These are phyloP conservation scores for Adelphocoris suturalis DNA, from an alignment of 2,888 invertebrate species.

Conservation along the genomic window DNA sequence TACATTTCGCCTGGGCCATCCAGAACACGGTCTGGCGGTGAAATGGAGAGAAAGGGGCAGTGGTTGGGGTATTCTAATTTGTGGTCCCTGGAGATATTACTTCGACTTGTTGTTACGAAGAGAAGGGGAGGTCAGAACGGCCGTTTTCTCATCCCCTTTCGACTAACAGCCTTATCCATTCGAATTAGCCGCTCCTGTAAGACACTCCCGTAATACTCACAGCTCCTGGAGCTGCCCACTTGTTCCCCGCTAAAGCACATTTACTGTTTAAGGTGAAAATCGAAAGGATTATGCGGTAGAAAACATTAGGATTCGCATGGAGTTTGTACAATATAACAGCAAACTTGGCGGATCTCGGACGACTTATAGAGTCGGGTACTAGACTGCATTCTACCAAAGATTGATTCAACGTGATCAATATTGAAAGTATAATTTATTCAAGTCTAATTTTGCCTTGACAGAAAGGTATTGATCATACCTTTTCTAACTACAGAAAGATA, in stretches of 20 bases:
- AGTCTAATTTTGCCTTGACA: no score
- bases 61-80: slow-evolving; percentile 38
- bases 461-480: no score
- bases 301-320: no score
- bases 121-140: not conserved
- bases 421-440: no score
- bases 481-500: no score
- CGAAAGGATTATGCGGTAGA: no score
- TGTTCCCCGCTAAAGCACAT: not conserved
- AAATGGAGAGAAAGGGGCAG: not conserved
- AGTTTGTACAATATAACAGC: no score
- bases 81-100: slow-evolving; percentile 39
- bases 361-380: no score
- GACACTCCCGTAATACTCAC: not conserved
- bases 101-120: slow-evolving; percentile 43
- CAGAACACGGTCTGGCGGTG: slow-evolving; percentile 10
- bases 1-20: not conserved
- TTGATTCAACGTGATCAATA: no score
- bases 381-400: no score
- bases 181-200: slow-evolving; percentile 17
- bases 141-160: slow-evolving; percentile 43
- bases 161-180: slow-evolving; percentile 40
- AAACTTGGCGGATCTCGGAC: no score
- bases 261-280: no score
- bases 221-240: not conserved